A percentile compares a stretch with the other conserved stretches of the same genome.
Evolutionary conservation across 2,113 vertebrate genomes (phyloP).

Genomic region (Herpetotheres cachinnans): DNA sequence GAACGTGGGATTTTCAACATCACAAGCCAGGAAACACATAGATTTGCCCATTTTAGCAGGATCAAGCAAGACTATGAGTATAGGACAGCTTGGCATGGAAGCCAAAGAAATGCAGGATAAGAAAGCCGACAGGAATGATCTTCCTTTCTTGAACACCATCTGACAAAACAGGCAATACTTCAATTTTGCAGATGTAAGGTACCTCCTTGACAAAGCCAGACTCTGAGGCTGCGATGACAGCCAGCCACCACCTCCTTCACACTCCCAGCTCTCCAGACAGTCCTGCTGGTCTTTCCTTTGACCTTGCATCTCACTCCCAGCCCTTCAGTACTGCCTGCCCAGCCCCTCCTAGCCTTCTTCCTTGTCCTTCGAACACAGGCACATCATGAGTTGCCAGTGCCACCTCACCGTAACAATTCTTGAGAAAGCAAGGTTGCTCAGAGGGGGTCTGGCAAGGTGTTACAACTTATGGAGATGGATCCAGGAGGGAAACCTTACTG

Average conservation of each 20-base stretch:
- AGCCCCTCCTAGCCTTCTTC: neutral
- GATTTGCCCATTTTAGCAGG: neutral
- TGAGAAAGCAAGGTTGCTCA: neutral
- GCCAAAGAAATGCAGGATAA: neutral
- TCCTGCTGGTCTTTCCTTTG: neutral
- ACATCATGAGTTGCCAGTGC: neutral
- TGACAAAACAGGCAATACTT: neutral
- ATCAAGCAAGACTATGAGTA: neutral
- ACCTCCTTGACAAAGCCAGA: neutral
- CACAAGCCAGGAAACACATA: neutral
- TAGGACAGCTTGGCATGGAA: neutral
- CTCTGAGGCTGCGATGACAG: neutral
- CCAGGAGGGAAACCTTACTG: neutral
- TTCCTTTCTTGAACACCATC: neutral
- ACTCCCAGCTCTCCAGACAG: neutral
- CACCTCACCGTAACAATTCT: neutral
- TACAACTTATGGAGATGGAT: rapidly evolving
- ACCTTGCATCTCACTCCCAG: neutral
- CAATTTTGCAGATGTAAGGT: neutral
- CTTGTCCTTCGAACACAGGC: neutral
- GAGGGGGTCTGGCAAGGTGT: neutral
- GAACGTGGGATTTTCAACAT: neutral
- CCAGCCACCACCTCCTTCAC: too few relatives aligned
- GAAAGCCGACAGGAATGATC: neutral
- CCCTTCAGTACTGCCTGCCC: neutral